Conservation (phyloP, 2,888 invertebrate species). For the Agrotis ipsilon region DNA sequence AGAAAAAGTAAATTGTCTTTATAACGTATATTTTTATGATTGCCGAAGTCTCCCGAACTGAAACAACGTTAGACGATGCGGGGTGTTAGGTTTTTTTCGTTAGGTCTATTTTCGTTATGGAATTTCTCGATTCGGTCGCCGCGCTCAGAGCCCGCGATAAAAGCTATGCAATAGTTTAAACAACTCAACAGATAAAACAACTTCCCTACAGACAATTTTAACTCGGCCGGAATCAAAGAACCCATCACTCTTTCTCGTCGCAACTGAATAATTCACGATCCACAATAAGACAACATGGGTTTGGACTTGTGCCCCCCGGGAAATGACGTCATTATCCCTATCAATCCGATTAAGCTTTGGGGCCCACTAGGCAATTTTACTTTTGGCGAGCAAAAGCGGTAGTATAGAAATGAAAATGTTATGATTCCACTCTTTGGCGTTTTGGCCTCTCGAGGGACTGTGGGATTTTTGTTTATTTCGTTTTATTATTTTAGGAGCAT, state of each 20-base stretch:
- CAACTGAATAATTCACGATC: constrained; percentile 54
- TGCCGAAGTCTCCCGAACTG: no score
- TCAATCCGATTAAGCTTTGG: constrained; percentile 58
- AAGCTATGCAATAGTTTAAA: no score
- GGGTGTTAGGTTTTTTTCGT: no score
- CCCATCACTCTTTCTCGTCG: constrained; percentile 4
- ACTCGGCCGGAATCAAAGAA: constrained; percentile 6
- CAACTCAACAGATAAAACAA: no score
- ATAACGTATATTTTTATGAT: no score
- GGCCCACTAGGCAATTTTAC: constrained; percentile 57
- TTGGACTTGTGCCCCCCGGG: constrained; percentile 32
- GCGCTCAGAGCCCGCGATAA: no score
- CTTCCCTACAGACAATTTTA: not conserved
- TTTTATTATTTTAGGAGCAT: not conserved
- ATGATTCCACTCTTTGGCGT: constrained; percentile 33
- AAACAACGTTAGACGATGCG: no score
- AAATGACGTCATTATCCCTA: constrained; percentile 53
- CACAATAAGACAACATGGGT: constrained; percentile 53
- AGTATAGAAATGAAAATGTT: constrained; percentile 39
- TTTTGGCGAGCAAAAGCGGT: constrained; percentile 44
- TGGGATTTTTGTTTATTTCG: not conserved
- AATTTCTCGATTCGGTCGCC: no score
- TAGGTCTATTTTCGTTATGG: no score
- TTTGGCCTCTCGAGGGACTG: not conserved
- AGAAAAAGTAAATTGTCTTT: no score